Conservation (phyloP, 2,888 invertebrate genomes). For the Parnassius apollo region DNA sequence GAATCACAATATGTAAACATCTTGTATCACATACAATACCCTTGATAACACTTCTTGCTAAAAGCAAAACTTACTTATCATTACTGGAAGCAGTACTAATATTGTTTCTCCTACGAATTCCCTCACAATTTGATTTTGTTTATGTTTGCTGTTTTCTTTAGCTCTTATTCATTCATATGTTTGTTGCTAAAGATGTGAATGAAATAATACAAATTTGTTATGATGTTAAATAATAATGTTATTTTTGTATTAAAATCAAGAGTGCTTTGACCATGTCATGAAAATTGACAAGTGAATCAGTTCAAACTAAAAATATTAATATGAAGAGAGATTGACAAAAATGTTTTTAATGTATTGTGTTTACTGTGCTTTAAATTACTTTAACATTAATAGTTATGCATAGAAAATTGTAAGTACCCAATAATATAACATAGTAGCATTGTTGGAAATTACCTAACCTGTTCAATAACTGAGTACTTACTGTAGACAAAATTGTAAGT, state of each 20-base stretch:
- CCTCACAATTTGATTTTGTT: constrained; percentile 12
- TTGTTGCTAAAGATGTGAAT: constrained; percentile 3
- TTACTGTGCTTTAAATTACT: constrained; percentile 22
- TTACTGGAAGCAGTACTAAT: constrained; percentile 30
- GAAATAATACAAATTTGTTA: background rate
- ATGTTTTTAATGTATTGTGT: constrained; percentile 27
- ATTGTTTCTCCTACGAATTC: constrained; percentile 16
- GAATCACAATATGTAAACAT: constrained; percentile 55
- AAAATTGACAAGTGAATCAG: constrained; percentile 56
- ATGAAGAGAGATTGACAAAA: constrained; percentile 20
- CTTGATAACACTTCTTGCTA: constrained; percentile 58
- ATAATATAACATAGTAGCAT: background rate
- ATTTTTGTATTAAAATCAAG: constrained; percentile 48
- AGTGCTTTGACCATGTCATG: constrained; percentile 53
- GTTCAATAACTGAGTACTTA: no score
- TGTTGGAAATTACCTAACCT: no score
- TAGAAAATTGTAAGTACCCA: constrained; percentile 69
- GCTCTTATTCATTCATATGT: background rate
- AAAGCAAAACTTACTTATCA: constrained; percentile 48
- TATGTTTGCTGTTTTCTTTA: constrained; percentile 18
- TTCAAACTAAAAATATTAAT: constrained; percentile 30
- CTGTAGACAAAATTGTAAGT: constrained; percentile 29
- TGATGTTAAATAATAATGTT: background rate
- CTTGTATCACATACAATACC: constrained; percentile 49
- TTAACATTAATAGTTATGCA: constrained; percentile 50